Conservation (phyloP, 2,888 invertebrate genomes). For the Noctua pronuba region DNA sequence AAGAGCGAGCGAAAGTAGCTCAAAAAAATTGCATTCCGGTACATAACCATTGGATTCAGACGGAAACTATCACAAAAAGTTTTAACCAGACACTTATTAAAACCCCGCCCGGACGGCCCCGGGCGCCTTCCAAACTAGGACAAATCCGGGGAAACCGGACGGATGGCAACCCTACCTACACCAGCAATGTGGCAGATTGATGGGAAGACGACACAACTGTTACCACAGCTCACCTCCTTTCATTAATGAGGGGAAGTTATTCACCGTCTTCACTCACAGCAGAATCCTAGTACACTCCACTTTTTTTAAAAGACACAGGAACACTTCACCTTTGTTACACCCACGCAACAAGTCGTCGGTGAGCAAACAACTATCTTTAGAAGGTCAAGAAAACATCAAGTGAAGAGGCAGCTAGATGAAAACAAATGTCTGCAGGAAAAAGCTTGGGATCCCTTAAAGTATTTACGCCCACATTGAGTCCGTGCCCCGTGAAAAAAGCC, state of each 20-base stretch:
- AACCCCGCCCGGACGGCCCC: too few relatives aligned
- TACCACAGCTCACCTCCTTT: slow-evolving; percentile 9
- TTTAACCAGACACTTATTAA: too few relatives aligned
- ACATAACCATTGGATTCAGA: too few relatives aligned
- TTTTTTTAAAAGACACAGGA: slow-evolving; percentile 2
- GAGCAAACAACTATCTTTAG: slow-evolving; percentile 28
- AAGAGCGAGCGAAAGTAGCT: too few relatives aligned
- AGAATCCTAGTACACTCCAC: background rate
- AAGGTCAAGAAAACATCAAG: slow-evolving; percentile 46
- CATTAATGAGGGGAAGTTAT: slow-evolving; percentile 52
- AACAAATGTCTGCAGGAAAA: slow-evolving; percentile 61
- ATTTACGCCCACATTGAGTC: slow-evolving; percentile 48
- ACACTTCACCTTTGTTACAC: slow-evolving; percentile 12
- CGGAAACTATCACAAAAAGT: too few relatives aligned
- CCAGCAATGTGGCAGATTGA: slow-evolving; percentile 22
- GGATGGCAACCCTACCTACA: background rate
- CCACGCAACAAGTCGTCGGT: slow-evolving; percentile 54
- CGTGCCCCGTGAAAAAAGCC: slow-evolving; percentile 36
- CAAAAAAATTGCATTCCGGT: too few relatives aligned
- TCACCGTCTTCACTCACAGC: slow-evolving; percentile 27
- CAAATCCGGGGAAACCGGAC: too few relatives aligned
- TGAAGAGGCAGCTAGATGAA: slow-evolving; percentile 45
- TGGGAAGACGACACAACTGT: slow-evolving; percentile 5
- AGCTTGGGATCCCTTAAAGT: slow-evolving; percentile 49
- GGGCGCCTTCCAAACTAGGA: too few relatives aligned